These are phyloP conservation scores for Mellivora capensis DNA, from an alignment of 2,113 vertebrate genomes.

Conservation along the genomic window DNA sequence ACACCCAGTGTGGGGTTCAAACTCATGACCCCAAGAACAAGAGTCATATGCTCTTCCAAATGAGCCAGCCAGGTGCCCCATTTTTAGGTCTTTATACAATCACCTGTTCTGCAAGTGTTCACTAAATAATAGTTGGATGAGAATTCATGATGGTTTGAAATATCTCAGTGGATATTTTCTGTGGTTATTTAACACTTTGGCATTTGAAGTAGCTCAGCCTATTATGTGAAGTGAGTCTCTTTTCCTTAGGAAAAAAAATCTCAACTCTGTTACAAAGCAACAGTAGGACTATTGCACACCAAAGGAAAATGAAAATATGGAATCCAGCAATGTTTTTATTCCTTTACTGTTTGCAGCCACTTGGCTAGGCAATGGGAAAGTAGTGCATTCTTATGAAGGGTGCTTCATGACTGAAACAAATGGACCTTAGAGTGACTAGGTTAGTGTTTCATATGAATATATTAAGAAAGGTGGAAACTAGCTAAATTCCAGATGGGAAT, in stretches of 20 bases:
- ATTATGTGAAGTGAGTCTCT: background rate
- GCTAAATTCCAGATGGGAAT: background rate
- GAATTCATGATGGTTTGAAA: background rate
- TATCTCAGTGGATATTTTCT: background rate
- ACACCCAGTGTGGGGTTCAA: background rate
- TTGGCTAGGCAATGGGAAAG: background rate
- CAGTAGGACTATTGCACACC: background rate
- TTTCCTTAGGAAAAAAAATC: background rate
- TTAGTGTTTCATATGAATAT: background rate
- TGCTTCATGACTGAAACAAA: background rate
- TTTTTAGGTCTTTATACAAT: background rate
- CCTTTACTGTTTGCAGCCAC: background rate
- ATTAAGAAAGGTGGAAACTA: background rate
- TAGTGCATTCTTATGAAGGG: background rate
- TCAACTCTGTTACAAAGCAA: background rate
- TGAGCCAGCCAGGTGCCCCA: background rate
- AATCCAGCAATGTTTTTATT: background rate
- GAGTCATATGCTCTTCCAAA: background rate
- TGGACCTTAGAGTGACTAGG: background rate
- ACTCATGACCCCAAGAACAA: background rate
- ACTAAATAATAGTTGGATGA: background rate
- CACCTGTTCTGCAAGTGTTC: background rate
- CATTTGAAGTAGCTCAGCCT: background rate
- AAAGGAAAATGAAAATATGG: background rate
- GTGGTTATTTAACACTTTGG: background rate